Evolutionary conservation across 2,113 vertebrate species (phyloP).

Genomic region (Dendropsophus ebraccatus): DNA sequence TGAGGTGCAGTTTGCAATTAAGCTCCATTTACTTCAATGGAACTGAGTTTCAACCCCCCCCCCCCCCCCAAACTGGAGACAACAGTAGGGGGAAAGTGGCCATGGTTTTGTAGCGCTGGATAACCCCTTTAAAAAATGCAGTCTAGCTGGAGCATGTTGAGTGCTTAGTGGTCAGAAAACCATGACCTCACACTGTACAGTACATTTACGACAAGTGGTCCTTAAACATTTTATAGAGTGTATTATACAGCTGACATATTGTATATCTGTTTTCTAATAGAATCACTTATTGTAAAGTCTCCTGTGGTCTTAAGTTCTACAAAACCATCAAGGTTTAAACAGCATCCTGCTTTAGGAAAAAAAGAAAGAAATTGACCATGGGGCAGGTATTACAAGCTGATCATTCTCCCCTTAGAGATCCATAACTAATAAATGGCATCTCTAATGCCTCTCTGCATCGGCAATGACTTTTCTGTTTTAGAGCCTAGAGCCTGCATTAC

Average conservation of each 20-base stretch:
- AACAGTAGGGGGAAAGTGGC: too few relatives aligned
- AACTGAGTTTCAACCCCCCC: too few relatives aligned
- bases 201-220: too few relatives aligned
- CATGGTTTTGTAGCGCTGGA: too few relatives aligned
- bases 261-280: not conserved
- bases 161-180: too few relatives aligned
- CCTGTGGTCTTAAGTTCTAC: not conserved
- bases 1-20: too few relatives aligned
- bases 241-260: not conserved
- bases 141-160: too few relatives aligned
- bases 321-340: conserved; percentile 1
- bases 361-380: conserved; percentile 25
- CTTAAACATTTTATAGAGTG: too few relatives aligned
- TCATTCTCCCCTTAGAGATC: conserved; percentile 48
- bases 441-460: conserved; percentile 27
- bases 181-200: too few relatives aligned
- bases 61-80: too few relatives aligned
- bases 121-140: too few relatives aligned
- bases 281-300: not conserved
- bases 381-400: conserved; percentile 42
- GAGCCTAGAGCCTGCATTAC: conserved; percentile 31
- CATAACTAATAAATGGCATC: conserved; percentile 41
- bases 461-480: conserved; percentile 31
- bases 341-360: not conserved
- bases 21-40: too few relatives aligned